Percentiles rank a stretch among this genome's conserved stretches.
Evolutionary conservation across 2,113 vertebrate species (phyloP).

Genomic region (Corythoichthys intestinalis): DNA sequence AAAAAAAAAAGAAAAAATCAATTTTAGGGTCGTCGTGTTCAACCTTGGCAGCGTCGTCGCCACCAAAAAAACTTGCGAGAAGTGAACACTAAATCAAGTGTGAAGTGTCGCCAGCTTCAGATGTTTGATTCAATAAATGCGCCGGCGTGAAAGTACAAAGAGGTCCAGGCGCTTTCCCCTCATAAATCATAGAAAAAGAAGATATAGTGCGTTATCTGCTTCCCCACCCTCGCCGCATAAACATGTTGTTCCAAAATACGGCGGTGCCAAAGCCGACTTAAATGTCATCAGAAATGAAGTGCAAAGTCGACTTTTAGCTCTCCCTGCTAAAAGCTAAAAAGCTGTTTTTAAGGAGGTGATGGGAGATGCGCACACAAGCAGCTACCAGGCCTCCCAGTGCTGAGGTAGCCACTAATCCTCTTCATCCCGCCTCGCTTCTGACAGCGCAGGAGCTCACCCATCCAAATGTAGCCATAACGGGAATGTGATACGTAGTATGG

Average conservation of each 20-base stretch:
- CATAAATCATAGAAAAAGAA: constrained; percentile 45
- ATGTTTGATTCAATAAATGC: constrained; percentile 29
- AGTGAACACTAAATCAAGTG: constrained; percentile 20
- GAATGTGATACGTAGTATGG: neutral
- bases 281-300: constrained; percentile 65
- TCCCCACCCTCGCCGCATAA: constrained; percentile 47
- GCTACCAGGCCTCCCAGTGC: constrained; percentile 47
- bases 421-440: constrained; percentile 42
- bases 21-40: neutral
- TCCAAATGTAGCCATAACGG: neutral
- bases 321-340: constrained; percentile 47
- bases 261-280: constrained; percentile 57
- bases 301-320: constrained; percentile 65
- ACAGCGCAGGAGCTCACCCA: constrained; percentile 17
- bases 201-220: constrained; percentile 57
- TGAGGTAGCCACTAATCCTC: constrained; percentile 61
- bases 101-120: constrained; percentile 29
- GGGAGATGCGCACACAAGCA: constrained; percentile 31
- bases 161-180: constrained; percentile 12
- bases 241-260: constrained; percentile 61
- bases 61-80: neutral
- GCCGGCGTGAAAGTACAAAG: constrained; percentile 23
- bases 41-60: neutral
- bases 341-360: constrained; percentile 46
- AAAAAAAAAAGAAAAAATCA: neutral